These are phyloP conservation scores for Typhlichthys eigenmanni DNA, from an alignment of 2,797 vertebrate species.

Conservation along the genomic window DNA sequence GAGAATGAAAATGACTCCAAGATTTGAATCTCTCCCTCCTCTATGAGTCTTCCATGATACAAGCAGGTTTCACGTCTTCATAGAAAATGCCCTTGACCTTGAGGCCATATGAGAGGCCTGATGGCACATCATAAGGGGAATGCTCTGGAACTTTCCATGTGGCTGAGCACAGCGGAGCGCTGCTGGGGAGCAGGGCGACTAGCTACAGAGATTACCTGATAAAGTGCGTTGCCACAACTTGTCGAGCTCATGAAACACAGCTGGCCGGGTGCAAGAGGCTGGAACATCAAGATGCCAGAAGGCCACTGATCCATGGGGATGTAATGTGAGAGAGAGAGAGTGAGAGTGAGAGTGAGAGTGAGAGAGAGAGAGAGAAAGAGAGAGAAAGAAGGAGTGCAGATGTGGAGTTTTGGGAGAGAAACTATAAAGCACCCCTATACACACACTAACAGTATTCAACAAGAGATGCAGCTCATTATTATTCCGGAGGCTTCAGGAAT, in stretches of 20 bases:
- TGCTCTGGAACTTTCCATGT: conserved; percentile 52
- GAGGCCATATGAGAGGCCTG: conserved; percentile 38
- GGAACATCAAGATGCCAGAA: conserved; percentile 3
- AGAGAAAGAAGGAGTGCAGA: neutral
- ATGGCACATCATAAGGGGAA: conserved; percentile 52
- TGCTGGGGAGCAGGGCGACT: conserved; percentile 20
- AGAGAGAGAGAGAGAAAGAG: neutral
- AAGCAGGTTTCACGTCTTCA: conserved; percentile 53
- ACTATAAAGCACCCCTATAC: too few species aligned
- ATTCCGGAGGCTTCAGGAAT: neutral
- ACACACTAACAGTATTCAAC: too few species aligned
- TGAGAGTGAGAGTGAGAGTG: fast-evolving
- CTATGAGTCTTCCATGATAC: conserved; percentile 23
- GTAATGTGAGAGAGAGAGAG: neutral
- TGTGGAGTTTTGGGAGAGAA: neutral
- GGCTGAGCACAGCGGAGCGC: conserved; percentile 44
- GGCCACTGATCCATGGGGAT: neutral
- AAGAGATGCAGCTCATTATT: too few species aligned
- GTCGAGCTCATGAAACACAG: conserved; percentile 34
- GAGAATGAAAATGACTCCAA: conserved; percentile 7
- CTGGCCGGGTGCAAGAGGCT: conserved; percentile 18
- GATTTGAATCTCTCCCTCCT: conserved; percentile 5
- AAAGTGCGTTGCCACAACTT: conserved; percentile 54
- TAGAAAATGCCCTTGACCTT: conserved; percentile 63
- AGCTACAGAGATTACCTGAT: conserved; percentile 53